Evolutionary conservation across 2,113 vertebrate species (phyloP), one percentile per base, ranked within the genome.

Genomic region (Mystacornis crossleyi): DNA sequence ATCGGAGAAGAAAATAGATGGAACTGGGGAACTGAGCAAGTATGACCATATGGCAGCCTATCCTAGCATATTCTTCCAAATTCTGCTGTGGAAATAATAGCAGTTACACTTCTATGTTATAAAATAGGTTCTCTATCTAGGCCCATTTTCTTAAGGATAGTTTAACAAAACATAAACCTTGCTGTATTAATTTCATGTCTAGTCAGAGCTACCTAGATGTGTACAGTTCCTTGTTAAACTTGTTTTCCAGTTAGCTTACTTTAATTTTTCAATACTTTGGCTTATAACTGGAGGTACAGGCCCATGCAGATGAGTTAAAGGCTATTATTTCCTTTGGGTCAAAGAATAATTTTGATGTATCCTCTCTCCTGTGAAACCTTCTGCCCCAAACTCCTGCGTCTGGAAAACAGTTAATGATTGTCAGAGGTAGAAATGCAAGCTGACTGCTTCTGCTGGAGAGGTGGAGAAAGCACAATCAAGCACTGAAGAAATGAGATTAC

Each of bases 21-120:
- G 71, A 93, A 31, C 62, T 93, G 81, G 79, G 51, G 67, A 95
- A 73, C 95, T 93, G 88, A 94, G 86, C 90, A 96, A 78, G 45
- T 90, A 64, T 31, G 65, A 78, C 85, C 86, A 94, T 94, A 94
- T 96, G 95, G 91, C 61, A 83, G 66, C 33, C 45, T 81, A 83
- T 78, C 57, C 40, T 78, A 64, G n/a, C 4, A 8, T 78, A 72
- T 80, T 67, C 51, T 89, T 92, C 33, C 69, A 81, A 74, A 71
- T 89, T 93, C 79, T 73, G 36, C 64, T 51, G 25, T 58, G 51
- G 71, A 71, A 96, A 81, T 81, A 74, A 61, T 72, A 94, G 43
- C 79, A 86, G 50, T 77, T 73, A 86, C 40, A 53, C 5, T 81
- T 31, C 9, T 3, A 4, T 88, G 61, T 54, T 89, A 48, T 26